These are phyloP conservation scores for Parapristionchus giblindavisi DNA, from an alignment of 2,888 invertebrate species.

Conservation along the genomic window DNA sequence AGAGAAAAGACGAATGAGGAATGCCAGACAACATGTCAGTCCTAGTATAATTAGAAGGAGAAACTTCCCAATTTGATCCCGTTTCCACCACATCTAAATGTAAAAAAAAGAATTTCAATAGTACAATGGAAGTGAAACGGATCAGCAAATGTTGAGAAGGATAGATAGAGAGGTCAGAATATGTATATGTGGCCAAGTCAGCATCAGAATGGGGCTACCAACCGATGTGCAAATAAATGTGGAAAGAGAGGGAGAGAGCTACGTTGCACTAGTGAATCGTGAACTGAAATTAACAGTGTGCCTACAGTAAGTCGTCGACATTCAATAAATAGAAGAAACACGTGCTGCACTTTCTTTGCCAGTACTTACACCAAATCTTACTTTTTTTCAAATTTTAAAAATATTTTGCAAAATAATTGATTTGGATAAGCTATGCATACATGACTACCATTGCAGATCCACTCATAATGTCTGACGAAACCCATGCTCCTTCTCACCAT, in stretches of 20 bases:
- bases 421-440: background rate
- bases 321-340: background rate
- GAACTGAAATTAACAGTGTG: background rate
- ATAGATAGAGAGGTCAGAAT: no score
- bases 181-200: no score
- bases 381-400: no score
- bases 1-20: slow-evolving; percentile 90
- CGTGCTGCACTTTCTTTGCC: background rate
- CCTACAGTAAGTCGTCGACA: background rate
- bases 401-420: no score
- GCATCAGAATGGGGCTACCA: no score
- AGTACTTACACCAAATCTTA: background rate
- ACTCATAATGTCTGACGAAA: background rate
- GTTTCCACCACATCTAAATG: no score
- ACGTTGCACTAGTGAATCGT: background rate
- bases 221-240: no score
- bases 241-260: no score
- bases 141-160: no score
- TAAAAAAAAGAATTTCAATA: no score
- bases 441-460: background rate
- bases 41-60: slow-evolving; percentile 42
- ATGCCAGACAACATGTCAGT: slow-evolving; percentile 76
- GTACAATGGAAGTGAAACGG: no score
- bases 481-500: slow-evolving; percentile 21
- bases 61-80: no score